Conservation (phyloP, 2,113 vertebrate species). For the Beaufortia kweichowensis region DNA sequence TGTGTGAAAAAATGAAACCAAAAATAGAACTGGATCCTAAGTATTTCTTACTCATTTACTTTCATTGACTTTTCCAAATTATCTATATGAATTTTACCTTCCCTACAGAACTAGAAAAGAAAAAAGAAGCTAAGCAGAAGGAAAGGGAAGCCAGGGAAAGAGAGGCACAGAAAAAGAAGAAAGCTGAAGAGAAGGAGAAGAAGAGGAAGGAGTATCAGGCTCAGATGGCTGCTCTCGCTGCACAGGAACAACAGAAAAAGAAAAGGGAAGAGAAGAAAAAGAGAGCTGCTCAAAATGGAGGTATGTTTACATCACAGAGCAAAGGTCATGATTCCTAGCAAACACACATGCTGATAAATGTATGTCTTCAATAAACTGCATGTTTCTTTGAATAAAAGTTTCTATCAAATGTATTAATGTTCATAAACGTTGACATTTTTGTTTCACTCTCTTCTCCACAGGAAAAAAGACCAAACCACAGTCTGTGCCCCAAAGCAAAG, state of each 20-base stretch:
- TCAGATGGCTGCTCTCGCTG: constrained; percentile 76
- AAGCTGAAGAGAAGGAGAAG: constrained; percentile 93
- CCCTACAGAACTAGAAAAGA: constrained; percentile 84
- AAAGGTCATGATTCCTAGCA: too few relatives aligned
- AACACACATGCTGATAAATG: too few relatives aligned
- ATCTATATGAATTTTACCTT: neutral
- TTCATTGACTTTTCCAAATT: too few relatives aligned
- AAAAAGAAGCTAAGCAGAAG: constrained; percentile 85
- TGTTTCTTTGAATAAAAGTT: too few relatives aligned
- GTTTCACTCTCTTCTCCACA: constrained; percentile 28
- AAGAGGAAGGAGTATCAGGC: constrained; percentile 89
- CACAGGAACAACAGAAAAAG: constrained; percentile 79
- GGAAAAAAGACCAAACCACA: constrained; percentile 60
- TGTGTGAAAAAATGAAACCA: too few relatives aligned
- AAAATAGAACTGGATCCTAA: neutral
- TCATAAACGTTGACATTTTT: too few relatives aligned
- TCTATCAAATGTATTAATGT: too few relatives aligned
- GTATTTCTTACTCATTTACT: neutral
- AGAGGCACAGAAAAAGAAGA: constrained; percentile 87
- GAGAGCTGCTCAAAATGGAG: constrained; percentile 81
- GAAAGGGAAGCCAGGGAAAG: constrained; percentile 87
- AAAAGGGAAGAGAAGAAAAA: constrained; percentile 84
- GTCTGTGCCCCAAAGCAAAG: constrained; percentile 52
- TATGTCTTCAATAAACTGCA: too few relatives aligned
- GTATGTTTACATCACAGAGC: neutral